Evolutionary conservation across 2,888 invertebrate genomes (phyloP).

Genomic region (Stegana nigrithorax): DNA sequence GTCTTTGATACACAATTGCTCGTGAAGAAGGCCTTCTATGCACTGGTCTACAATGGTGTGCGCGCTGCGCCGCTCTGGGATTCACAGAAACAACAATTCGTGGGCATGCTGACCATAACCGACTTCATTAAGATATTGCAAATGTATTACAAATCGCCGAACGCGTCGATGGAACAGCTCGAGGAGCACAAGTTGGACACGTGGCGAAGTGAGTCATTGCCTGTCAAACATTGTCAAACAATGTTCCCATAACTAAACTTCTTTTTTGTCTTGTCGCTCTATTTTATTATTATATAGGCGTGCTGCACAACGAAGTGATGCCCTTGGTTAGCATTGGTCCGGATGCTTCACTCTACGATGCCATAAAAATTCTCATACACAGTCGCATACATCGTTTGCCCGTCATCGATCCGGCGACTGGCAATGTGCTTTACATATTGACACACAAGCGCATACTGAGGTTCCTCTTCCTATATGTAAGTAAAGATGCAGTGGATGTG

Average conservation of each 20-base stretch:
- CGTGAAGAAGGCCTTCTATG: conserved; percentile 99
- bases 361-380: conserved; percentile 90
- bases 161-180: conserved; percentile 93
- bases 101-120: conserved; percentile 99
- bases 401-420: conserved; percentile 94
- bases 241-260: not conserved
- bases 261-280: not conserved
- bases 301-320: conserved; percentile 85
- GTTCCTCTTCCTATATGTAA: conserved; percentile 97
- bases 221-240: not conserved
- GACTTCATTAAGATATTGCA: conserved; percentile 99
- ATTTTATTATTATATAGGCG: conserved; percentile 73
- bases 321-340: conserved; percentile 92
- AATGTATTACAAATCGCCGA: conserved; percentile 96
- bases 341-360: conserved; percentile 92
- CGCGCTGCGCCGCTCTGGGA: conserved; percentile 99
- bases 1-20: conserved; percentile 98
- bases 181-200: conserved; percentile 97
- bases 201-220: conserved; percentile 83
- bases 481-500: too few species aligned
- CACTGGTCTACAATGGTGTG: conserved; percentile 98
- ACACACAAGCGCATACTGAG: conserved; percentile 98
- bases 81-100: conserved; percentile 88
- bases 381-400: conserved; percentile 97
- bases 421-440: conserved; percentile 97